Conservation (phyloP, 2,888 invertebrate genomes). For the Rhagonycha lutea region DNA sequence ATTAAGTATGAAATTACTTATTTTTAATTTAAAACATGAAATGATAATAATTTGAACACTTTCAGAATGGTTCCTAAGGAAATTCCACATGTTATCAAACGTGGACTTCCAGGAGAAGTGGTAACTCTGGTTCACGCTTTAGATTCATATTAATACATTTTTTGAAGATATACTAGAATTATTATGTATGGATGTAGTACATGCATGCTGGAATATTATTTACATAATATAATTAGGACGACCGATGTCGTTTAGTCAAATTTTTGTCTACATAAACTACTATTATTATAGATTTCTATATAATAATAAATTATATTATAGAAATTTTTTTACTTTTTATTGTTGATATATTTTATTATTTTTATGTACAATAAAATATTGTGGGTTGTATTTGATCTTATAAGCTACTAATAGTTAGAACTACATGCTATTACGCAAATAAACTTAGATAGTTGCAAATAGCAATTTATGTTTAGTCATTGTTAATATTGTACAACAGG, state of each 20-base stretch:
- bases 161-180: too few relatives aligned
- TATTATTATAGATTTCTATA: too few relatives aligned
- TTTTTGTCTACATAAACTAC: neutral
- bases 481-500: neutral
- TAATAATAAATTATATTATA: too few relatives aligned
- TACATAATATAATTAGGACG: too few relatives aligned
- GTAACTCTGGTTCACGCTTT: constrained; percentile 12
- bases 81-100: constrained; percentile 80
- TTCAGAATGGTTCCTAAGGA: constrained; percentile 87
- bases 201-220: too few relatives aligned
- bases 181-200: too few relatives aligned
- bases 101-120: constrained; percentile 11
- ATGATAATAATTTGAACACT: neutral
- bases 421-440: neutral
- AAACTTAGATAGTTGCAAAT: neutral
- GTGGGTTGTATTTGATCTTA: neutral
- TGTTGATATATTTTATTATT: too few relatives aligned
- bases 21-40: neutral
- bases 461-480: neutral
- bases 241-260: neutral
- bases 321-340: too few relatives aligned
- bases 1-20: constrained; percentile 72
- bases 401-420: too few relatives aligned
- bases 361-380: neutral
- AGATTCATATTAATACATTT: constrained; percentile 1